Conservation (phyloP, 92 coral and sea anemone genomes). For the Diadumene lineata region DNA sequence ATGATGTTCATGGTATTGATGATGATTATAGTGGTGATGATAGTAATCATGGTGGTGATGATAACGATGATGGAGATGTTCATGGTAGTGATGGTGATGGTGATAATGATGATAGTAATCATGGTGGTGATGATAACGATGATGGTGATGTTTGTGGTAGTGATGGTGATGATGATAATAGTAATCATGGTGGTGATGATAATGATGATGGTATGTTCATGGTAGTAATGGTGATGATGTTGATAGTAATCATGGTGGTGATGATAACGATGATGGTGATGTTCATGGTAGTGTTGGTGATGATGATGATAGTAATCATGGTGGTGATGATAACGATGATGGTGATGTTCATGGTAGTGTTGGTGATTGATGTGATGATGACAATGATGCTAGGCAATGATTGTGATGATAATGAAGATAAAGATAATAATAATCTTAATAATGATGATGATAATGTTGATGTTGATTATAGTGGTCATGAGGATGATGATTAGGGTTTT, state of each 20-base stretch:
- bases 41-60: background rate
- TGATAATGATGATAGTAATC: background rate
- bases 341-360: background rate
- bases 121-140: background rate
- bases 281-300: background rate
- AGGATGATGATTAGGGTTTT: no score
- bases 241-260: background rate
- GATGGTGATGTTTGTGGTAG: background rate
- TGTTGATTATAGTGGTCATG: background rate
- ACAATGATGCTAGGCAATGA: background rate
- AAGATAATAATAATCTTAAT: background rate
- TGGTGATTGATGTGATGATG: background rate
- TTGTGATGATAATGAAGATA: background rate
- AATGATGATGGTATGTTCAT: background rate
- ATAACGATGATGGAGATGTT: no score
- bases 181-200: background rate
- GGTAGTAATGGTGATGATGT: no score
- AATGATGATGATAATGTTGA: background rate
- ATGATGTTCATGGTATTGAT: background rate
- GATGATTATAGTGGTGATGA: background rate
- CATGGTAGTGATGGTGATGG: background rate
- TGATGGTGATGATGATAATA: no score
- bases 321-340: background rate
- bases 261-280: background rate
- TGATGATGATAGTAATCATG: background rate